These are phyloP conservation scores for Eupithecia exiguata DNA, from an alignment of 2,888 invertebrate species.

Conservation along the genomic window DNA sequence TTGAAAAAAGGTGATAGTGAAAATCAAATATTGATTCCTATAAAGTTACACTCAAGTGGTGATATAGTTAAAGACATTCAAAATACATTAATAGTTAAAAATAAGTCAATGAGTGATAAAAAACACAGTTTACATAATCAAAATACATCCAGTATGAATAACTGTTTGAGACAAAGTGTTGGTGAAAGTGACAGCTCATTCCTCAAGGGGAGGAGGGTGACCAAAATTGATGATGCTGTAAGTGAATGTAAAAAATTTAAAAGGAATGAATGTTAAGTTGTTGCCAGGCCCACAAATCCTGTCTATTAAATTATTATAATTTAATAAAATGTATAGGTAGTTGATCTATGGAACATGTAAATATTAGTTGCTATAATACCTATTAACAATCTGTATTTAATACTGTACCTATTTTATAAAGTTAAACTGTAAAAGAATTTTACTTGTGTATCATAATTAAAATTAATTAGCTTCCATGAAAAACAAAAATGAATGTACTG, in stretches of 20 bases:
- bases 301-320: slow-evolving; percentile 79
- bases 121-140: slow-evolving; percentile 81
- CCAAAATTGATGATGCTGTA: slow-evolving; percentile 74
- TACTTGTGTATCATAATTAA: slow-evolving; percentile 72
- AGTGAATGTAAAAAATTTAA: slow-evolving; percentile 80
- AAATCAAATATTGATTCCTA: slow-evolving; percentile 76
- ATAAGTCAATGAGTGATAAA: slow-evolving; percentile 79
- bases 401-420: slow-evolving; percentile 79
- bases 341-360: slow-evolving; percentile 70
- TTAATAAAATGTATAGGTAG: slow-evolving; percentile 71
- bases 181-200: slow-evolving; percentile 77
- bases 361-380: slow-evolving; percentile 71
- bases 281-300: slow-evolving; percentile 59
- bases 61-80: slow-evolving; percentile 81
- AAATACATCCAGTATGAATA: slow-evolving; percentile 74
- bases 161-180: slow-evolving; percentile 73
- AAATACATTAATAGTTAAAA: slow-evolving; percentile 79
- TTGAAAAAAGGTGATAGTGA: slow-evolving; percentile 77
- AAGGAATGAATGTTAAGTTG: slow-evolving; percentile 76
- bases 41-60: slow-evolving; percentile 75
- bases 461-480: slow-evolving; percentile 67
- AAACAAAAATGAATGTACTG: slow-evolving; percentile 69
- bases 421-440: slow-evolving; percentile 74
- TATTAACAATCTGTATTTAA: slow-evolving; percentile 79
- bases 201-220: slow-evolving; percentile 73